A percentile compares a stretch with the other conserved stretches of the same genome.
Evolutionary conservation across 2,797 vertebrate genomes (phyloP).

Genomic region (Halcyon chelicuti): DNA sequence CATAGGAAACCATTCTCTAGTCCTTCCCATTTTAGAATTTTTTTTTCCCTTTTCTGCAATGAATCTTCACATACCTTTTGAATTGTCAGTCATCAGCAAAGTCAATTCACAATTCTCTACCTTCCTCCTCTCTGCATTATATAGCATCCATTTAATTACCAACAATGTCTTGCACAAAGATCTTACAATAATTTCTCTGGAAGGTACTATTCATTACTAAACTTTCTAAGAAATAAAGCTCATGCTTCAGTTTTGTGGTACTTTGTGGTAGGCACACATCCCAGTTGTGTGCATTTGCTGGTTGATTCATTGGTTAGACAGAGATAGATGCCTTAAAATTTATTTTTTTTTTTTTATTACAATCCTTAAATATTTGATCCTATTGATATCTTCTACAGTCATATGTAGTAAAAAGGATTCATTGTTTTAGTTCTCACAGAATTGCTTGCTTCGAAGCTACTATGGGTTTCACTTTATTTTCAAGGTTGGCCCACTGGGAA

Average conservation of each 20-base stretch:
- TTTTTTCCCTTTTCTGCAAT: neutral
- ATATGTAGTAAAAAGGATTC: fast-evolving
- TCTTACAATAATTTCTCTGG: neutral
- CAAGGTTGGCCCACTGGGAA: neutral
- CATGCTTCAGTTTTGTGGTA: neutral
- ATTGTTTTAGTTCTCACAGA: neutral
- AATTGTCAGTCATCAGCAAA: neutral
- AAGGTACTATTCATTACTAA: neutral
- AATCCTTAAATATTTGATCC: neutral
- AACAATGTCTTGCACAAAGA: neutral
- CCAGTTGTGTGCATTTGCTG: neutral
- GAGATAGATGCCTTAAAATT: neutral
- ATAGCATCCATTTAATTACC: neutral
- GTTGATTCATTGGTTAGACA: neutral
- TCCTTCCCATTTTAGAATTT: neutral
- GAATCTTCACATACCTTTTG: neutral
- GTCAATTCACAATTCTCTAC: neutral
- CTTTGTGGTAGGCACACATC: neutral
- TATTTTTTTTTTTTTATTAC: fast-evolving
- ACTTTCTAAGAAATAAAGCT: neutral
- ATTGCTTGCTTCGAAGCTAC: neutral
- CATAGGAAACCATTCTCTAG: neutral
- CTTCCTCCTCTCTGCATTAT: neutral
- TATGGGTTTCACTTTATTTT: neutral
- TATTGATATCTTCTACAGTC: neutral